Evolutionary conservation across 2,888 invertebrate genomes (phyloP), one percentile per base, ranked within the genome.

Genomic region (Portevinia maculata): DNA sequence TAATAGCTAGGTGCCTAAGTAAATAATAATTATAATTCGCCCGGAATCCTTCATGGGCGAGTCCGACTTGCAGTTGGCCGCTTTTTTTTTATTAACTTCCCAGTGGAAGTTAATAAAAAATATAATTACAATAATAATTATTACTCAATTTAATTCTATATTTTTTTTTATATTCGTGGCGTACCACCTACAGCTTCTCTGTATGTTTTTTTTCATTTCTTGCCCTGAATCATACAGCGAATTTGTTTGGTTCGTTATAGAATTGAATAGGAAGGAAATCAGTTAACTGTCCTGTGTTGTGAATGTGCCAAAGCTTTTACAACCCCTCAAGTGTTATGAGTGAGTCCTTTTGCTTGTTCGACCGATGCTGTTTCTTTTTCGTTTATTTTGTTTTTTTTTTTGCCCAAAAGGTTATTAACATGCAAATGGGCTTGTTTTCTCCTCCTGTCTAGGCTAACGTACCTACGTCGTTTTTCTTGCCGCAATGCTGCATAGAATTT

Each of bases 201-300:
- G 52, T 53, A 30, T 73, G 71, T 55, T 7, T 73, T 62, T 60
- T 34, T 11, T 15, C 9, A 0, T 30, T n/a, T 50, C 32, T 1
- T 4, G 5, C 34, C 15, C 17, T 32, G 11, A 1, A 50, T 6
- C 9, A 9, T 15, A 15, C 30, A 30, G 1, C 5, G 6, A 34
- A 13, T 5, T 15, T 13, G 8, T 11, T 8, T 44, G 8, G 57
- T 28, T 41, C 30, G 59, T 60, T 44, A 44, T 30, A 62, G 62
- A 50, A 41, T 53, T 74, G 79, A 79, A 79, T 79, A 74, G 46
- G 17, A 79, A 74, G 46, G 17, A 79, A 79, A 74, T 79, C 79
- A 60, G 67, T 79, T 62, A 74, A 67, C 64, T 34, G 67, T 74
- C 60, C 60, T 30, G 39, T 60, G 55, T 28, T 67, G 57, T 46